A percentile compares a stretch with the other conserved stretches of the same genome.
Conservation (phyloP, 2,797 vertebrate species). For the Phalloptychus januarius region DNA sequence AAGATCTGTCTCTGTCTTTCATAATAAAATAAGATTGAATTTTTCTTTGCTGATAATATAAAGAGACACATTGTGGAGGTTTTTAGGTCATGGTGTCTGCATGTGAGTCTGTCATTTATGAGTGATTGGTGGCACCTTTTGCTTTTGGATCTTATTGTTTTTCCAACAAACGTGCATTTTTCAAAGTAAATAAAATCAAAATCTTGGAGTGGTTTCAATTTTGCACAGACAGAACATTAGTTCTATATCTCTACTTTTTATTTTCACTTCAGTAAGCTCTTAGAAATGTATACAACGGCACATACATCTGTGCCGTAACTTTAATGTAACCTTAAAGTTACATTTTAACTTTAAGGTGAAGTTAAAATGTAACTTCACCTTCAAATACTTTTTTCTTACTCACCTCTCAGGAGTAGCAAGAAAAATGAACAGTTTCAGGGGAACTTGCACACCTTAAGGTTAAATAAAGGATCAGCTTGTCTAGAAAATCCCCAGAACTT, state of each 20-base stretch:
- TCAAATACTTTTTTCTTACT: slow-evolving; percentile 20
- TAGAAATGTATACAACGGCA: slow-evolving; percentile 14
- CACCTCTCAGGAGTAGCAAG: slow-evolving; percentile 13
- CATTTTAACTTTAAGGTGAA: no score
- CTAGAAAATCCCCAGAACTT: slow-evolving; percentile 37
- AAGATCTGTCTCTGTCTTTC: background rate
- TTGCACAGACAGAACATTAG: slow-evolving; percentile 22
- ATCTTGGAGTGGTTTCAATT: slow-evolving; percentile 13
- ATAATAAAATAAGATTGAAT: background rate
- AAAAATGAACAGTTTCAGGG: slow-evolving; percentile 28
- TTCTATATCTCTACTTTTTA: slow-evolving; percentile 16
- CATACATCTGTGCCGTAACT: no score
- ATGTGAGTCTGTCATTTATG: slow-evolving; percentile 36
- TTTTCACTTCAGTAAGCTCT: slow-evolving; percentile 21
- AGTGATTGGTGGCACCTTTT: slow-evolving; percentile 42
- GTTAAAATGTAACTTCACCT: slow-evolving; percentile 51
- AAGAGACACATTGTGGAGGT: background rate
- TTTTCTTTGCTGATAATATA: slow-evolving; percentile 3
- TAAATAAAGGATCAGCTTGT: slow-evolving; percentile 36
- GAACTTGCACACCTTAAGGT: slow-evolving; percentile 37
- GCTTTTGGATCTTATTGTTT: slow-evolving; percentile 47
- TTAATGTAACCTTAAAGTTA: no score
- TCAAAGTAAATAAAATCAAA: slow-evolving; percentile 54
- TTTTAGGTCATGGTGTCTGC: slow-evolving; percentile 8
- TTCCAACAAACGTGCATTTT: slow-evolving; percentile 45